These are phyloP conservation scores for Folsomia manolachei DNA, from an alignment of 2,888 invertebrate genomes.

Conservation along the genomic window DNA sequence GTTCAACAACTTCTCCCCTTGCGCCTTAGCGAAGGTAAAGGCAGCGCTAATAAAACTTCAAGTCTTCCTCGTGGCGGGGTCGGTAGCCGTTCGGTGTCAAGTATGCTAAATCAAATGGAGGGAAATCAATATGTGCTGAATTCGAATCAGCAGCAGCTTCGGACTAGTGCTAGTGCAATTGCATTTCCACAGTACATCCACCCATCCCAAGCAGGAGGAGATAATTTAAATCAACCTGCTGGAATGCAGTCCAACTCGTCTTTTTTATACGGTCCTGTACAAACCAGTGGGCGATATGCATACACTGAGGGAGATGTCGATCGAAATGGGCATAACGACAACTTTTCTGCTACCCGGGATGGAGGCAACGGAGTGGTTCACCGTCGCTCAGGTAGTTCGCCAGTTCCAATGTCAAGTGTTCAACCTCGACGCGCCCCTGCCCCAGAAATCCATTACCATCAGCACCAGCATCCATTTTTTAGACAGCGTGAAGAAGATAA, in stretches of 20 bases:
- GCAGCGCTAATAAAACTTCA: slow-evolving; percentile 37
- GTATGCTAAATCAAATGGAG: slow-evolving; percentile 40
- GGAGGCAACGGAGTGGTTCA: slow-evolving; percentile 33
- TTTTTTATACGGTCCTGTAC: slow-evolving; percentile 42
- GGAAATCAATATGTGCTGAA: slow-evolving; percentile 18
- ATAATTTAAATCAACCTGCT: neutral
- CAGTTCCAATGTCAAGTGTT: slow-evolving; percentile 47
- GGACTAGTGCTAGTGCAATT: slow-evolving; percentile 29
- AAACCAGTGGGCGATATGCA: slow-evolving; percentile 25
- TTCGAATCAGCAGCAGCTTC: slow-evolving; percentile 17
- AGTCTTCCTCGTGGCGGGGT: slow-evolving; percentile 49
- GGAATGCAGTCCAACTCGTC: slow-evolving; percentile 28
- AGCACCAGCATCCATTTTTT: slow-evolving; percentile 27
- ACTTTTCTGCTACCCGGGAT: no score
- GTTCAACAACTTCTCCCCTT: slow-evolving; percentile 49
- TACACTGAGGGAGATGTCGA: slow-evolving; percentile 12
- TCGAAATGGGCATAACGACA: neutral
- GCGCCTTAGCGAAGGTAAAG: slow-evolving; percentile 46
- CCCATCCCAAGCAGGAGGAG: neutral
- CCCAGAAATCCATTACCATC: slow-evolving; percentile 26
- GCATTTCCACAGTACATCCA: slow-evolving; percentile 27
- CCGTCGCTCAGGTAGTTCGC: slow-evolving; percentile 49
- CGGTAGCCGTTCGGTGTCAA: slow-evolving; percentile 45
- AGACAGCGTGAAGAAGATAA: slow-evolving; percentile 42
- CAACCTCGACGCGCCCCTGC: neutral